Evolutionary conservation across 2,888 invertebrate species (phyloP).

Genomic region (Coelinius sp.): DNA sequence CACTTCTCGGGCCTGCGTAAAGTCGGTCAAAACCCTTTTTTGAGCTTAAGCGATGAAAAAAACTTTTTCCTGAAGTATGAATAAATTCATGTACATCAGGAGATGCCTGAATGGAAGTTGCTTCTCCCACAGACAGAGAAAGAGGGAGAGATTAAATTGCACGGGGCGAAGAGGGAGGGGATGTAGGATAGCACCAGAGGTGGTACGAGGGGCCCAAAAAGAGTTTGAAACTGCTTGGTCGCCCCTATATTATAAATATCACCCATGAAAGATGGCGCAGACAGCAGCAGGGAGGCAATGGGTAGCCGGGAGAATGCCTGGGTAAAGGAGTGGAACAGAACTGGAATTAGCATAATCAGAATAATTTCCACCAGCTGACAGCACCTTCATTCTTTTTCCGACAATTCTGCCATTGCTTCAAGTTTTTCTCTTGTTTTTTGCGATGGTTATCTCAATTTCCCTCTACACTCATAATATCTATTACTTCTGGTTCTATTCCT

Average conservation of each 20-base stretch:
- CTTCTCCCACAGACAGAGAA: slow-evolving; percentile 22
- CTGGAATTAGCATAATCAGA: slow-evolving; percentile 77
- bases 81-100: slow-evolving; percentile 63
- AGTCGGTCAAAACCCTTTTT: too few relatives aligned
- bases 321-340: slow-evolving; percentile 72
- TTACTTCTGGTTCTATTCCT: not conserved
- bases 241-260: slow-evolving; percentile 71
- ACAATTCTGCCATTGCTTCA: slow-evolving; percentile 70
- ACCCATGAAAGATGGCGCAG: slow-evolving; percentile 71
- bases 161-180: slow-evolving; percentile 37
- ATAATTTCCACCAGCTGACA: slow-evolving; percentile 77
- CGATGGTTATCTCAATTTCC: slow-evolving; percentile 37
- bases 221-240: slow-evolving; percentile 69
- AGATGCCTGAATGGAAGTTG: slow-evolving; percentile 37
- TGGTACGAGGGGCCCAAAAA: slow-evolving; percentile 65
- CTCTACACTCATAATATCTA: slow-evolving; percentile 26
- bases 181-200: too few relatives aligned
- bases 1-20: too few relatives aligned
- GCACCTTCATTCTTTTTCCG: slow-evolving; percentile 74
- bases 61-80: slow-evolving; percentile 61
- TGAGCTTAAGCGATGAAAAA: slow-evolving; percentile 45
- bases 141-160: slow-evolving; percentile 34
- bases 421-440: slow-evolving; percentile 67
- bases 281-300: slow-evolving; percentile 68
- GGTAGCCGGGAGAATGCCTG: slow-evolving; percentile 55